A percentile compares a stretch with the other conserved stretches of the same genome.
Conservation (phyloP, 2,888 invertebrate genomes). For the Acrobeloides nanus region DNA sequence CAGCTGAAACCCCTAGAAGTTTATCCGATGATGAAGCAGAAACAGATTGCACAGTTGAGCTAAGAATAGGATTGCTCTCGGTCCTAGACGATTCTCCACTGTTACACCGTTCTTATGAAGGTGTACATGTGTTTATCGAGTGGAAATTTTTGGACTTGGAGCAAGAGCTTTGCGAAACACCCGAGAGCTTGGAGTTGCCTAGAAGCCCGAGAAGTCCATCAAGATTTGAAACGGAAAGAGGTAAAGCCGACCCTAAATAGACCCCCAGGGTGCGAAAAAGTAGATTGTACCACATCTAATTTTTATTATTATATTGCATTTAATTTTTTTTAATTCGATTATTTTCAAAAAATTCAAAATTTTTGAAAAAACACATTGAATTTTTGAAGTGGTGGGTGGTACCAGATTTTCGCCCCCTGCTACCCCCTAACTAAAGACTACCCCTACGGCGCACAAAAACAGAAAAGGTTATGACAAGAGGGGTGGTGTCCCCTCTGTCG, state of each 20-base stretch:
- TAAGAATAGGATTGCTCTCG: conserved; percentile 25
- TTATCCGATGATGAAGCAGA: conserved; percentile 12
- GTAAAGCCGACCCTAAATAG: conserved; percentile 1
- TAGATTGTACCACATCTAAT: conserved; percentile 1
- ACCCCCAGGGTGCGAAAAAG: background rate
- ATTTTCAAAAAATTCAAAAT: no score
- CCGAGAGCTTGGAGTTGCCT: conserved; percentile 17
- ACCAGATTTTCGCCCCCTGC: no score
- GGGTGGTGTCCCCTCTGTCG: no score
- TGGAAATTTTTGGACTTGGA: conserved; percentile 33
- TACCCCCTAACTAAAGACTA: no score
- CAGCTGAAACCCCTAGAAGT: conserved; percentile 1
- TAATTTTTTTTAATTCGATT: no score
- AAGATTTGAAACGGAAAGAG: conserved; percentile 17
- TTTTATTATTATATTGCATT: no score
- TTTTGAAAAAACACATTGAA: no score
- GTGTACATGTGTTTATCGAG: conserved; percentile 25
- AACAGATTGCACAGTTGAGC: conserved; percentile 13
- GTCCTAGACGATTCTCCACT: conserved; percentile 30
- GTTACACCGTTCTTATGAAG: conserved; percentile 21
- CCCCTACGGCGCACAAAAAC: no score
- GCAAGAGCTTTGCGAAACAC: conserved; percentile 24
- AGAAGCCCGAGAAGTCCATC: conserved; percentile 10
- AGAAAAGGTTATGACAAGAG: no score
- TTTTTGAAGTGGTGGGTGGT: no score